phyloP scores from a whole-genome alignment of 2,888 invertebrate species.

The Xylophagus ater region DNA sequence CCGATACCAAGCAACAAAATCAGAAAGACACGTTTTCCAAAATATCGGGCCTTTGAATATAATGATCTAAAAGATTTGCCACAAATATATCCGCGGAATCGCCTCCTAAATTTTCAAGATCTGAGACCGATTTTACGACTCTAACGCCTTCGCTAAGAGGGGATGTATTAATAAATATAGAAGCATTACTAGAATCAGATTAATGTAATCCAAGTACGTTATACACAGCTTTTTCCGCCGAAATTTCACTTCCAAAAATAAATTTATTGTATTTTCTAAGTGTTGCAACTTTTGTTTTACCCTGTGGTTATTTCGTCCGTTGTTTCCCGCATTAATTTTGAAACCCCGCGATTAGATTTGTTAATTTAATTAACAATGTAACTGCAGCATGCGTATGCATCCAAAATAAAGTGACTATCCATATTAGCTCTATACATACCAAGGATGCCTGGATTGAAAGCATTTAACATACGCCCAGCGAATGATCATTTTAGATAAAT shows the following conservation, averaged over 20 bases:
- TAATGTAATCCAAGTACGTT: constrained; percentile 17
- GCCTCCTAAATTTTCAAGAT: too few relatives aligned
- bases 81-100: too few relatives aligned
- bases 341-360: constrained; percentile 17
- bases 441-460: constrained; percentile 20
- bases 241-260: constrained; percentile 20
- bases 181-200: background rate
- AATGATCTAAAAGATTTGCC: too few relatives aligned
- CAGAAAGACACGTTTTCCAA: too few relatives aligned
- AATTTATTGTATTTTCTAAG: constrained; percentile 19
- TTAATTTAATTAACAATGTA: constrained; percentile 26
- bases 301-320: constrained; percentile 21
- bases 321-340: constrained; percentile 19
- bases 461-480: too few relatives aligned
- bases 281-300: constrained; percentile 20
- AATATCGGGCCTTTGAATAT: too few relatives aligned
- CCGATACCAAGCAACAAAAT: too few relatives aligned
- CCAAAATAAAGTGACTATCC: constrained; percentile 30
- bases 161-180: constrained; percentile 5
- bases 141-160: too few relatives aligned
- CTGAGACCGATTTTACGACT: too few relatives aligned
- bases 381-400: constrained; percentile 27
- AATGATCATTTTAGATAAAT: too few relatives aligned
- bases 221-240: constrained; percentile 23
- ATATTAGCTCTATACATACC: constrained; percentile 27